Evolutionary conservation across 2,888 invertebrate species (phyloP).

Genomic region (Scaptomyza tumidula): DNA sequence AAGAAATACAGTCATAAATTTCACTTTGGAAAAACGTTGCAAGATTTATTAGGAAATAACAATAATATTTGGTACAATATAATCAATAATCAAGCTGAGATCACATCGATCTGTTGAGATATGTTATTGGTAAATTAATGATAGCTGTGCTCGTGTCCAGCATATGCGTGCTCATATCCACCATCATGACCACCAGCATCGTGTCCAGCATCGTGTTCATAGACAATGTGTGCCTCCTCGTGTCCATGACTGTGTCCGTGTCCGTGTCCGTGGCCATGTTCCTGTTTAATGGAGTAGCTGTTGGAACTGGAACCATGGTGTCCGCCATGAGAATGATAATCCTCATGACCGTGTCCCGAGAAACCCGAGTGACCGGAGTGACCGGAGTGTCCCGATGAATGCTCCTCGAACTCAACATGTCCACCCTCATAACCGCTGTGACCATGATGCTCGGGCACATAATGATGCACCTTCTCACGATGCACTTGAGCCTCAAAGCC

Average conservation of each 20-base stretch:
- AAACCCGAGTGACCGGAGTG: constrained; percentile 47
- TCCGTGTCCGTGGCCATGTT: constrained; percentile 61
- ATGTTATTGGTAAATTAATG: constrained; percentile 27
- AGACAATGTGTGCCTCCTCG: constrained; percentile 20
- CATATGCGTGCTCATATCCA: constrained; percentile 38
- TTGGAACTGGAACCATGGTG: constrained; percentile 58
- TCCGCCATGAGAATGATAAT: constrained; percentile 27
- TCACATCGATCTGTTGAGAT: constrained; percentile 22
- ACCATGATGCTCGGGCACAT: constrained; percentile 58
- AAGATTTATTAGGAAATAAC: constrained; percentile 55
- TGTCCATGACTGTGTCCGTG: constrained; percentile 41
- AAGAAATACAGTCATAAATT: constrained; percentile 6
- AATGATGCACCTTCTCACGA: constrained; percentile 69
- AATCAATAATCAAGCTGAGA: constrained; percentile 19
- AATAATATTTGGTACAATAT: constrained; percentile 64
- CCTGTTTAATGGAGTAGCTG: constrained; percentile 68
- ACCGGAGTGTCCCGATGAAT: constrained; percentile 45
- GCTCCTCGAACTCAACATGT: constrained; percentile 67
- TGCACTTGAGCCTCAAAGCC: constrained; percentile 75
- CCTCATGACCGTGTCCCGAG: constrained; percentile 48
- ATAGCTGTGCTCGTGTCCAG: constrained; percentile 57
- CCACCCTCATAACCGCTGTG: constrained; percentile 70
- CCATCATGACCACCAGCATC: constrained; percentile 31
- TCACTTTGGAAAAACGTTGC: constrained; percentile 63
- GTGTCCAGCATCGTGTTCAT: constrained; percentile 25